Evolutionary conservation across 2,888 invertebrate species (phyloP).

Genomic region (Falcaria lacertinaria): DNA sequence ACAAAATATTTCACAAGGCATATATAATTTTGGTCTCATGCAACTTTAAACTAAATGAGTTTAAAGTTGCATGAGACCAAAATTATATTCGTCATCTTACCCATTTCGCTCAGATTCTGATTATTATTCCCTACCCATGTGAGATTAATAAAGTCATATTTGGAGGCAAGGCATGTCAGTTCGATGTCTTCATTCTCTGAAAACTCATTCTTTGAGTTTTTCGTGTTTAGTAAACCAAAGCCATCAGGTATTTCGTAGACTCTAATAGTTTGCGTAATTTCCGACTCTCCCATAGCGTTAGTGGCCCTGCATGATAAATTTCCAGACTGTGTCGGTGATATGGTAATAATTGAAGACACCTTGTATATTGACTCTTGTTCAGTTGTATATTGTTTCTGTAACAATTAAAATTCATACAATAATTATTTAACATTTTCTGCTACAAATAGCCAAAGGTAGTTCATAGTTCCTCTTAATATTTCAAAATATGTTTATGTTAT

Average conservation of each 20-base stretch:
- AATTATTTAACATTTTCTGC: too few species aligned
- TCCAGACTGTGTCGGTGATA: conserved; percentile 34
- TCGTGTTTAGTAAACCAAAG: conserved; percentile 46
- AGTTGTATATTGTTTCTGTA: too few species aligned
- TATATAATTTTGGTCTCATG: too few species aligned
- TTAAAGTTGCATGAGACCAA: too few species aligned
- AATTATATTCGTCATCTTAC: conserved; percentile 21
- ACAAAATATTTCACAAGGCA: too few species aligned
- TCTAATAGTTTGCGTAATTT: conserved; percentile 25
- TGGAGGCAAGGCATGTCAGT: conserved; percentile 54
- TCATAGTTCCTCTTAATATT: too few species aligned
- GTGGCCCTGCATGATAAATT: conserved; percentile 48
- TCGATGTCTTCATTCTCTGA: conserved; percentile 38
- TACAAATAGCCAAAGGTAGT: too few species aligned
- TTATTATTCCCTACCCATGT: conserved; percentile 43
- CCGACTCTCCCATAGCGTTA: conserved; percentile 15
- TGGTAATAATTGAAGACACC: conserved; percentile 32
- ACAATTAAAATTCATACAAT: too few species aligned
- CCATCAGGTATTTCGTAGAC: conserved; percentile 53
- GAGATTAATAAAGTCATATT: conserved; percentile 44
- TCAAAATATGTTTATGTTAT: too few species aligned
- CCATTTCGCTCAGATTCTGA: conserved; percentile 17
- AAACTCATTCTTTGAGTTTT: conserved; percentile 45
- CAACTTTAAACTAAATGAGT: too few species aligned
- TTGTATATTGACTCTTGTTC: conserved; percentile 27